Evolutionary conservation across 1,140 invertebrate species (phyloP).

Genomic region (Heliothis virescens): DNA sequence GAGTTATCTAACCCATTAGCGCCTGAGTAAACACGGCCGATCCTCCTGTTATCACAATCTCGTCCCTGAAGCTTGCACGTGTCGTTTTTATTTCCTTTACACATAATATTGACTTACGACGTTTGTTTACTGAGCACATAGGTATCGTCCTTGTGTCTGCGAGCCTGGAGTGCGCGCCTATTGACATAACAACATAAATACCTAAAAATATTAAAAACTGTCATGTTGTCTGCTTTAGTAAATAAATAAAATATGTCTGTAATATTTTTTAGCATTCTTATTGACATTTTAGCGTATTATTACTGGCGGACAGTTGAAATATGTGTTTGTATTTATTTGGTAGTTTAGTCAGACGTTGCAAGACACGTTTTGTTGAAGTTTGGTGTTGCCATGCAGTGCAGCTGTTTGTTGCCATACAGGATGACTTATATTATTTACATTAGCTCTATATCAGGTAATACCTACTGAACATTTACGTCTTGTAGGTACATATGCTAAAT

Average conservation of each 20-base stretch:
- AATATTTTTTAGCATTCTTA: constrained; percentile 1
- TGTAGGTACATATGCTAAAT: too few relatives aligned
- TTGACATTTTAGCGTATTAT: constrained; percentile 21
- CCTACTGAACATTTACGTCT: too few relatives aligned
- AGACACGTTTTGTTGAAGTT: not conserved
- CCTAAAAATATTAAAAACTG: not conserved
- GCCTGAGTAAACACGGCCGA: constrained; percentile 23
- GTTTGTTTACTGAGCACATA: constrained; percentile 1
- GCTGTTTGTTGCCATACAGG: not conserved
- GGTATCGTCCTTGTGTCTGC: constrained; percentile 10
- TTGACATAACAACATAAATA: not conserved
- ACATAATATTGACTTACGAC: constrained; percentile 12
- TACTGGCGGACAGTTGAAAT: constrained; percentile 21
- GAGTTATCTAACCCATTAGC: constrained; percentile 17
- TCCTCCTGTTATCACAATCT: not conserved
- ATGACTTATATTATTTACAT: not conserved
- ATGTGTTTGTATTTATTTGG: constrained; percentile 18
- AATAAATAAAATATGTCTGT: constrained; percentile 13
- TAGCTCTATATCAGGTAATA: too few relatives aligned
- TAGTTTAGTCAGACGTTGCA: constrained; percentile 8
- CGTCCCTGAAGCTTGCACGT: not conserved
- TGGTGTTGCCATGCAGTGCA: constrained; percentile 5
- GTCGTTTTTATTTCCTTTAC: not conserved
- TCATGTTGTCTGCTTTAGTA: not conserved
- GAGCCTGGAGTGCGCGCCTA: not conserved